Percentiles rank a stretch among this genome's conserved stretches.
phyloP scores from a whole-genome alignment of 2,888 invertebrate genomes.

The Melanostoma mellinum region DNA sequence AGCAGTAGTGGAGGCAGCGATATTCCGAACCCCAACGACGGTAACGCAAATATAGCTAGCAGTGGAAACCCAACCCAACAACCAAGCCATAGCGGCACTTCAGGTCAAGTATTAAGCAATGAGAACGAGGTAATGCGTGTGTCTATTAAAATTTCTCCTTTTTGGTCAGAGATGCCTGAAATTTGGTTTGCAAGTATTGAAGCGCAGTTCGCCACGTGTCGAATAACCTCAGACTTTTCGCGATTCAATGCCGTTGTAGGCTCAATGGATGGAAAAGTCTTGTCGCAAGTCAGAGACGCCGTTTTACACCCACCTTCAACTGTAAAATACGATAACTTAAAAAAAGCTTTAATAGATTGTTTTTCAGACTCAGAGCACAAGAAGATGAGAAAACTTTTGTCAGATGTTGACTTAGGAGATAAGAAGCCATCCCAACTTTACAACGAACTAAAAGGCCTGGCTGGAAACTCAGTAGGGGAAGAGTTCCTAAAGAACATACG shows the following conservation, averaged over 20 bases:
- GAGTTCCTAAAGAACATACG: conserved; percentile 47
- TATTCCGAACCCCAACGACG: neutral
- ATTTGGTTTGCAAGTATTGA: conserved; percentile 76
- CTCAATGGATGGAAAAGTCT: conserved; percentile 46
- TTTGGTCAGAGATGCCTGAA: conserved; percentile 72
- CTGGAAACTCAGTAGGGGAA: conserved; percentile 28
- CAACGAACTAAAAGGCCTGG: conserved; percentile 36
- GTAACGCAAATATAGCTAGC: neutral
- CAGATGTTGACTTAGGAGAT: conserved; percentile 40
- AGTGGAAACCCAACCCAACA: neutral
- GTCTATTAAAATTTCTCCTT: conserved; percentile 65
- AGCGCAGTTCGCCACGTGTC: conserved; percentile 67
- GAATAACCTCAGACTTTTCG: conserved; percentile 65
- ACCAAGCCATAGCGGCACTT: neutral
- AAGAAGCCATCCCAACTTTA: conserved; percentile 46
- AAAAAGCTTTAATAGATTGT: conserved; percentile 36
- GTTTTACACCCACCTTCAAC: conserved; percentile 48
- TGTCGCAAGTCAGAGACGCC: conserved; percentile 52
- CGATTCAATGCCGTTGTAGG: conserved; percentile 72
- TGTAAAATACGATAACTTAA: conserved; percentile 45
- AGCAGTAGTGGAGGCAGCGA: neutral
- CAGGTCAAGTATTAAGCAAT: neutral
- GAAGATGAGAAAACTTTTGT: conserved; percentile 45
- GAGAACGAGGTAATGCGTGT: conserved; percentile 48
- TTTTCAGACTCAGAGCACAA: conserved; percentile 43